These are phyloP conservation scores for Alligator sinensis DNA, from an alignment of 2,113 vertebrate genomes.

Conservation along the genomic window DNA sequence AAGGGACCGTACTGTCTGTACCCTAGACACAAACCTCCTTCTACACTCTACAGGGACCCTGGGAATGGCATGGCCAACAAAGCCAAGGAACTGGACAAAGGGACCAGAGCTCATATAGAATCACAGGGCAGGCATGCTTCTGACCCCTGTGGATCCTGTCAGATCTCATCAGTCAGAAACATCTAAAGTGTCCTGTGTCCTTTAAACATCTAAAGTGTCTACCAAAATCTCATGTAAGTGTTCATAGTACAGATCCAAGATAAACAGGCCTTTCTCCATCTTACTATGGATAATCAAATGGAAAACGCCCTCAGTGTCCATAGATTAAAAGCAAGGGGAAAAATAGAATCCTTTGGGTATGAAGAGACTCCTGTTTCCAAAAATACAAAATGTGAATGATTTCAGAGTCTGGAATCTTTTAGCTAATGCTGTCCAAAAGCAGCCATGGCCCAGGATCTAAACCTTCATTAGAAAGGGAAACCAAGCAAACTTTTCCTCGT, in stretches of 20 bases:
- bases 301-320: constrained; percentile 26
- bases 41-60: not conserved
- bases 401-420: constrained; percentile 69
- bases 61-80: not conserved
- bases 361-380: constrained; percentile 41
- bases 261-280: constrained; percentile 58
- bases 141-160: not conserved
- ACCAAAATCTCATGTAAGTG: constrained; percentile 33
- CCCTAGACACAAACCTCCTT: not conserved
- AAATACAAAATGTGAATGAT: constrained; percentile 54
- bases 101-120: not conserved
- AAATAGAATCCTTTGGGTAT: not conserved
- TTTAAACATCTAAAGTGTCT: constrained; percentile 55
- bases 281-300: not conserved
- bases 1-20: not conserved
- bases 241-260: constrained; percentile 63
- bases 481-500: constrained; percentile 56
- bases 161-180: constrained; percentile 23
- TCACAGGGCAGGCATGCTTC: not conserved
- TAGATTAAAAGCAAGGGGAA: constrained; percentile 34
- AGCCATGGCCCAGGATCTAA: constrained; percentile 27
- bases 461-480: constrained; percentile 53
- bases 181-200: constrained; percentile 60
- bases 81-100: not conserved
- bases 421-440: not conserved